Evolutionary conservation across 1,140 invertebrate species (phyloP).

Genomic region (Neoseiulus cucumeris): DNA sequence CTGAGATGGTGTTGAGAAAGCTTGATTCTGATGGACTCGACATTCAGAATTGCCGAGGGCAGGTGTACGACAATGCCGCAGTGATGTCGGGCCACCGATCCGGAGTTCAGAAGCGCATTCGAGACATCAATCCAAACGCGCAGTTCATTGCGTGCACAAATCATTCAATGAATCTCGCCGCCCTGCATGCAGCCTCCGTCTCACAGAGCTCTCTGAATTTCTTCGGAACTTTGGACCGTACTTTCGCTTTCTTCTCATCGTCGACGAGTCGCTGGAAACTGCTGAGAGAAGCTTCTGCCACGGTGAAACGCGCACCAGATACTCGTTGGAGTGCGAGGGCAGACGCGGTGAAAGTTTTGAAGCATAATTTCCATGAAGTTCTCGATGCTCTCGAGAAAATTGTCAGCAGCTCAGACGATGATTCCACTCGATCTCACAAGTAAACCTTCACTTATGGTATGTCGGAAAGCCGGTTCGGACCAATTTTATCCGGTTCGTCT

Average conservation of each 20-base stretch:
- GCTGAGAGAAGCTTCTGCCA: background rate
- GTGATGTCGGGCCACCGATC: slow-evolving; percentile 15
- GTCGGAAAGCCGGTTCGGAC: no score
- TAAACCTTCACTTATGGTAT: no score
- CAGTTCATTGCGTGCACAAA: background rate
- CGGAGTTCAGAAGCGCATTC: background rate
- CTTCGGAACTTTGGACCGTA: background rate
- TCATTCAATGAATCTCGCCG: slow-evolving; percentile 2
- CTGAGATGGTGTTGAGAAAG: background rate
- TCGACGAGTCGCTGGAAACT: background rate
- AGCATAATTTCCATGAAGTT: background rate
- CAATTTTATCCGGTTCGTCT: no score
- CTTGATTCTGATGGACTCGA: slow-evolving; percentile 14
- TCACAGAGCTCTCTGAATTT: background rate
- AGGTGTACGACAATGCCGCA: slow-evolving; percentile 20
- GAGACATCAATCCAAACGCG: background rate
- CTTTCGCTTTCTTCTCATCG: background rate
- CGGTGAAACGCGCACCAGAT: background rate
- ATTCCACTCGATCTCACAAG: no score
- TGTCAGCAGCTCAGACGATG: no score
- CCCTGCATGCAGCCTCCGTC: background rate
- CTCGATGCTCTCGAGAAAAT: background rate
- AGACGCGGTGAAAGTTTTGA: background rate
- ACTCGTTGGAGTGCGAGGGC: background rate
- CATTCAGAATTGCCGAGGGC: slow-evolving; percentile 18